Evolutionary conservation across 30 jellyfish, hydroid and myxozoan species (phyloP).

Genomic region (Sanderia malayensis): DNA sequence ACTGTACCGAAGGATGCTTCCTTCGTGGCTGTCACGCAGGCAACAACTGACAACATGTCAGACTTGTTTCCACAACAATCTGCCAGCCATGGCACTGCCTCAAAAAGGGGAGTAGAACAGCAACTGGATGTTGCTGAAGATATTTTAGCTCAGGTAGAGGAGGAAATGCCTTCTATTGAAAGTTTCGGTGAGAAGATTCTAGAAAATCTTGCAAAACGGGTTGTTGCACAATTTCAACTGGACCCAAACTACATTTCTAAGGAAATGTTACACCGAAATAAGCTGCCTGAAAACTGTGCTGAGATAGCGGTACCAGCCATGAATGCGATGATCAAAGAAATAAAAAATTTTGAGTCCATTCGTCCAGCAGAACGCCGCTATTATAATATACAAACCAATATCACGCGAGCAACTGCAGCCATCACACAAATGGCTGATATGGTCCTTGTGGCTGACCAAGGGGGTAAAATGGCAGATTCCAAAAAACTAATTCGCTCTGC

Average conservation of each 20-base stretch:
- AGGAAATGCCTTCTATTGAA: slow-evolving; percentile 2
- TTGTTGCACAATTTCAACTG: neutral
- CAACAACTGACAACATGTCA: slow-evolving; percentile 3
- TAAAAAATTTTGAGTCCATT: too few relatives aligned
- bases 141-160: slow-evolving; percentile 3
- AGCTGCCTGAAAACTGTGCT: slow-evolving; percentile 32
- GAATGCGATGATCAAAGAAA: slow-evolving; percentile 13
- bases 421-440: slow-evolving; percentile 7
- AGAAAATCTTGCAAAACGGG: slow-evolving; percentile 3
- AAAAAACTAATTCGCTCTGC: too few relatives aligned
- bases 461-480: too few relatives aligned
- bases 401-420: too few relatives aligned
- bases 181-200: slow-evolving; percentile 2
- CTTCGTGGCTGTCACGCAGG: slow-evolving; percentile 3
- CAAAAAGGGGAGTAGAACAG: slow-evolving; percentile 4
- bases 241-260: slow-evolving; percentile 2
- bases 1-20: slow-evolving; percentile 1
- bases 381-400: too few relatives aligned
- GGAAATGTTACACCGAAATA: slow-evolving; percentile 8
- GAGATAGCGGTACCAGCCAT: slow-evolving; percentile 18
- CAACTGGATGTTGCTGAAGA: slow-evolving; percentile 4
- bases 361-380: slow-evolving; percentile 16
- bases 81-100: slow-evolving; percentile 2
- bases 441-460: slow-evolving; percentile 5
- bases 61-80: neutral